Base-by-base conservation (phyloP, 2,113 vertebrate species). In the Maccullochella peelii region DNA sequence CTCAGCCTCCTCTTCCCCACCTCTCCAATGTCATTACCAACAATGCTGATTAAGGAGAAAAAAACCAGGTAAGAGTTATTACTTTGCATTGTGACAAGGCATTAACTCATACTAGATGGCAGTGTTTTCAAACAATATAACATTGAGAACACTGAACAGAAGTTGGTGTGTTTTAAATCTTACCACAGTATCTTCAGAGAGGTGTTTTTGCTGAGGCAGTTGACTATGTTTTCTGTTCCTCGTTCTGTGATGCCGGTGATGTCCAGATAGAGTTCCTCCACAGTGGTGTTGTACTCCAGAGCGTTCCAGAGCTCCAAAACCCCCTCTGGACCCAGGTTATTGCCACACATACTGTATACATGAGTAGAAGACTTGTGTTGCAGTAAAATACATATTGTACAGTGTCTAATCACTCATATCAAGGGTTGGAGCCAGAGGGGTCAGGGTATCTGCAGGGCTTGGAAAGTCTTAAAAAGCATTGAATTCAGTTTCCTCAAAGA, bases 231-330 rank as follows among this genome's bases (percentile, higher is more conserved):
- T 86, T 94, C 90, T 12, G 94, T 90, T 73, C 93, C 93, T 38
- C 69, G 82, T 73, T 95, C 94, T 36, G 95, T 95, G 83, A 95
- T 94, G 36, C 93, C 93, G 0, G 93, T 95, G 80, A 95, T 93
- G 76, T 95, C 94, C 73, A 95, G 72, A 74, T 94, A 94, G 10
- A 95, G 91, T 67, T 95, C 94, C 76, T 95, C 93, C 33, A 95
- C 87, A 3, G 91, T 94, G 72, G 44, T 69, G 76, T 94, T 95
- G 55, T 92, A 4, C 63, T 88, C 87, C 82, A 95, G 77, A 8
- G 93, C 91, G 1, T 82, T 88, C 94, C 94, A 95, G 58, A 95
- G 82, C 71, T 90, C 77, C 62, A 80, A 65, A 57, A 88, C 92
- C 3, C 94, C 94, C n/a, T 92, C 92, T 8, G 92, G 90, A 9